These are phyloP conservation scores for Onychorhynchus coronatus DNA, from an alignment of 2,113 vertebrate genomes.

Conservation along the genomic window DNA sequence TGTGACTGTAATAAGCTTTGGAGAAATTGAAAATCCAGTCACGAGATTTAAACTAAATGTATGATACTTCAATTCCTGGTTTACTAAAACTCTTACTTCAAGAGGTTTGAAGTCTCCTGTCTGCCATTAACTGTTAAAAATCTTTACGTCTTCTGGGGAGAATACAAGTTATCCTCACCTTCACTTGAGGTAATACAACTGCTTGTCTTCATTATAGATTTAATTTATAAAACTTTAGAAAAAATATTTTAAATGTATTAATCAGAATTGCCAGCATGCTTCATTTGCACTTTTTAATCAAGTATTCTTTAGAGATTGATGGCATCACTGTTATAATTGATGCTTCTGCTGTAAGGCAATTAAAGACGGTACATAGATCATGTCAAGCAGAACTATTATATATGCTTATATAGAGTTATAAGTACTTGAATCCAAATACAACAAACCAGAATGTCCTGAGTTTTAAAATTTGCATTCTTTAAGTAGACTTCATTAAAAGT, in stretches of 20 bases:
- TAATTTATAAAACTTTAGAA: constrained; percentile 8
- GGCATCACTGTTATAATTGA: constrained; percentile 4
- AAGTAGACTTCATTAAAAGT: background rate
- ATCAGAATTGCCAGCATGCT: constrained; percentile 8
- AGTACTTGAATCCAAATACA: background rate
- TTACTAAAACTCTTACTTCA: background rate
- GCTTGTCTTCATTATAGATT: constrained; percentile 10
- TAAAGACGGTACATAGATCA: constrained; percentile 44
- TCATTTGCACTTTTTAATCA: constrained; percentile 41
- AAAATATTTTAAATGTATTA: constrained; percentile 29
- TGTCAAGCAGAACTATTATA: background rate
- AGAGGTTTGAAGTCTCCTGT: background rate
- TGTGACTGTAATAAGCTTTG: background rate
- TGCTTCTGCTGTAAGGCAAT: constrained; percentile 30
- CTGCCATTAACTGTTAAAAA: background rate
- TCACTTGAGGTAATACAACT: background rate
- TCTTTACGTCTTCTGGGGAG: background rate
- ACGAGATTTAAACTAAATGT: background rate
- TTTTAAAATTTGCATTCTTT: background rate
- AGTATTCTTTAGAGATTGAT: constrained; percentile 53
- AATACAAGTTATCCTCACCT: background rate
- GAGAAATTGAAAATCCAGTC: background rate
- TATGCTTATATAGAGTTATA: background rate
- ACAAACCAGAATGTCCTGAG: background rate
- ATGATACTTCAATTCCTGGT: background rate